A percentile compares a stretch with the other conserved stretches of the same genome.
phyloP scores from a whole-genome alignment of 2,113 vertebrate genomes.

The Orycteropus afer region DNA sequence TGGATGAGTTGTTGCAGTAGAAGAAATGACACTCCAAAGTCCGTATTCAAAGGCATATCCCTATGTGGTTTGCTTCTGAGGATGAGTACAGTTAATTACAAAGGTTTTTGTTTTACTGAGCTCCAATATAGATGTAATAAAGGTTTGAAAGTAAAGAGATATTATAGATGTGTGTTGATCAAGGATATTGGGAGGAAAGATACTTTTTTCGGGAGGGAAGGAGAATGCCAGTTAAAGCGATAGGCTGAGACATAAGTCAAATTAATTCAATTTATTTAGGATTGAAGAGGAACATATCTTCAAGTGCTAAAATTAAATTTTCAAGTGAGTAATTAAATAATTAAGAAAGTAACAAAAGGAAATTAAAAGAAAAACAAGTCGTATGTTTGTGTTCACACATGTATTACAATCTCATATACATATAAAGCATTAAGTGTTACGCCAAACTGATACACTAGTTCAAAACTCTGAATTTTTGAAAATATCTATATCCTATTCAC shows the following conservation, averaged over 20 bases:
- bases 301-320: neutral
- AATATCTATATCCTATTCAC: neutral
- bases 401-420: neutral
- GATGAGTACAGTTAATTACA: neutral
- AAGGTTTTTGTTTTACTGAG: neutral
- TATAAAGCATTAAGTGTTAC: neutral
- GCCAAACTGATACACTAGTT: neutral
- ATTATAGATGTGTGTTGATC: neutral
- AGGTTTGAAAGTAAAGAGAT: neutral
- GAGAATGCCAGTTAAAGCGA: neutral
- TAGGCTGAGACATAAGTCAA: neutral
- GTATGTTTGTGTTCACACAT: neutral
- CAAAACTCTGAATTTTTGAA: neutral
- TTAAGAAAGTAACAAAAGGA: neutral
- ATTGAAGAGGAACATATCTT: neutral
- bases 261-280: neutral
- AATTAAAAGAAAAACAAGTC: neutral
- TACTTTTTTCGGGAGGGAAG: neutral
- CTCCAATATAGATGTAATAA: neutral
- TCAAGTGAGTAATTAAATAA: neutral
- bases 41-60: neutral
- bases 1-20: neutral
- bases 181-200: neutral
- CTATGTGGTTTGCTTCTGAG: neutral
- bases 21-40: neutral